Base-by-base conservation (phyloP, 2,113 vertebrate genomes). In the Polypterus bichir region DNA sequence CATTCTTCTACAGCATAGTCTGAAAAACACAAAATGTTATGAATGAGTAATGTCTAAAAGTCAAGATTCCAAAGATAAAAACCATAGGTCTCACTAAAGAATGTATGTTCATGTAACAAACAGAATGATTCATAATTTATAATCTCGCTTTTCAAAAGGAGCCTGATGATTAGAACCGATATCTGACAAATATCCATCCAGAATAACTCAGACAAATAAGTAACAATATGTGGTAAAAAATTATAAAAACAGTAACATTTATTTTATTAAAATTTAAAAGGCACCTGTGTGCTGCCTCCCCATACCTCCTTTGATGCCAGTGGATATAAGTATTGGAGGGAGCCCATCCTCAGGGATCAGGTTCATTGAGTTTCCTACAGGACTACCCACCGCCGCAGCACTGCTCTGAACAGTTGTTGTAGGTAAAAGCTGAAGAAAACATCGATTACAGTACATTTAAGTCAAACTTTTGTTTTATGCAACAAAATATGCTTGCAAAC, bases 321-420 rank as follows among this genome's bases (percentile, higher is more conserved):
- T 97, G 79, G 96, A 98, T 79, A 98, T 99, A 74, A 99, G 94
- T 76, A 99, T 99, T 75, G 96, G 96, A 85, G 96, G 96, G 77
- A 97, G 95, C 27, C 96, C 96, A 74, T 99, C 92, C 83, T 97
- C 92, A 65, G 96, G 96, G 79, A 98, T 96, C 63, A 98, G 88
- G 65, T 96, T 98, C 85, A 97, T 81, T 64, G 94, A 90, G 71
- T 92, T 97, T 78, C 95, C 95, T 77, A 98, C 87, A 52, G 94
- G 92, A 81, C 91, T 94, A 77, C 90, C 91, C 65, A 87, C 87
- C 59, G 87, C 86, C 80, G 90, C 86, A 65, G 84, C 83, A 69
- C 76, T 88, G 49, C 84, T 87, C 88, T 77, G 86, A 78, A 81
- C 89, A 73, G 73, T 74, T 1, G 79, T 68, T 11, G 78, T 65